These are phyloP conservation scores for Xiphorhynchus elegans DNA, from an alignment of 2,113 vertebrate genomes.

Conservation along the genomic window DNA sequence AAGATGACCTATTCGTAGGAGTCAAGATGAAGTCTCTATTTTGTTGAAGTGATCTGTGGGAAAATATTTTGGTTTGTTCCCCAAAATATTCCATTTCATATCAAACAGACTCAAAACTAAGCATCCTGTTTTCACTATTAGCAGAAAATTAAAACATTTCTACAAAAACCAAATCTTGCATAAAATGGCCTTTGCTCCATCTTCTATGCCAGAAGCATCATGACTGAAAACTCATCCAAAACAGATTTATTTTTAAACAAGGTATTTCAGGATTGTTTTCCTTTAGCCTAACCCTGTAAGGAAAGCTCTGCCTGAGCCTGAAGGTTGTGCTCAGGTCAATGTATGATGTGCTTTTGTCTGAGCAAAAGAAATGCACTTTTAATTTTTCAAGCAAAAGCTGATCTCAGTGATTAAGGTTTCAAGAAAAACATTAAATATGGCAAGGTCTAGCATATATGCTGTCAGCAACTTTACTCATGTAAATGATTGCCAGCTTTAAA, in stretches of 20 bases:
- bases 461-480: neutral
- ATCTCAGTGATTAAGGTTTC: neutral
- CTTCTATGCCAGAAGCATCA: neutral
- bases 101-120: neutral
- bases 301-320: neutral
- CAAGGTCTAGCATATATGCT: neutral
- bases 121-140: neutral
- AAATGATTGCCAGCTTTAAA: neutral
- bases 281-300: neutral
- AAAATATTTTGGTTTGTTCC: neutral
- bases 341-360: neutral
- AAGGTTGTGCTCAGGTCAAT: neutral
- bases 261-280: neutral
- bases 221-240: neutral
- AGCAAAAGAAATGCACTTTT: neutral
- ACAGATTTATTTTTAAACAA: neutral
- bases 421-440: neutral
- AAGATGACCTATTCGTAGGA: neutral
- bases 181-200: neutral
- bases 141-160: neutral
- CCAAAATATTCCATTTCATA: neutral
- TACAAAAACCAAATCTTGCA: neutral
- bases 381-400: neutral
- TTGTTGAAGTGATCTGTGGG: neutral
- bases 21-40: neutral